A percentile compares a stretch with the other conserved stretches of the same genome.
phyloP scores from a whole-genome alignment of 2,113 vertebrate genomes.

The Mellivora capensis region DNA sequence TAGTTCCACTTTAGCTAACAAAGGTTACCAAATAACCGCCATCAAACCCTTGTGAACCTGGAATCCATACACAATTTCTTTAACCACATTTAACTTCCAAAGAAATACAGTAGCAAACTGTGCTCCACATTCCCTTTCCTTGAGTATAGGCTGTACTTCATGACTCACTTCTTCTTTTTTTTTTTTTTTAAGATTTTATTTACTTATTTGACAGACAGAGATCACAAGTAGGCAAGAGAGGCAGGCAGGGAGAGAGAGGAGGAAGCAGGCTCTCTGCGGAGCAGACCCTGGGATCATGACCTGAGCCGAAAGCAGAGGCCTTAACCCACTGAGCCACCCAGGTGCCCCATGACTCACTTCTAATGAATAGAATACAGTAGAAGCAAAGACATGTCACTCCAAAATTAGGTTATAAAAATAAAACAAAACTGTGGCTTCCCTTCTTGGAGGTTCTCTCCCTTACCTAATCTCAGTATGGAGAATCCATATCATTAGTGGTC shows the following conservation, averaged over 20 bases:
- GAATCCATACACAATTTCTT: neutral
- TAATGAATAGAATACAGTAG: neutral
- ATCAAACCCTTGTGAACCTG: neutral
- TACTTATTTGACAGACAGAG: too few species aligned
- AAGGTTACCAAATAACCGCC: neutral
- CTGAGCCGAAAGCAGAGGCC: too few species aligned
- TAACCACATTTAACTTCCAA: neutral
- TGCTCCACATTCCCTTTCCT: neutral
- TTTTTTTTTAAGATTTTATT: too few species aligned
- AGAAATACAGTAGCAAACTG: neutral
- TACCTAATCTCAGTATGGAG: neutral
- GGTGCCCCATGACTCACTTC: neutral
- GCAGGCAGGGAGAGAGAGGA: too few species aligned
- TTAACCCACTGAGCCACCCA: too few species aligned
- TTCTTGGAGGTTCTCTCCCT: neutral
- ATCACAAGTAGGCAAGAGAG: too few species aligned
- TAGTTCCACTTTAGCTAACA: neutral
- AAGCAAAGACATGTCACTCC: neutral
- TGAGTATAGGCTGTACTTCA: neutral
- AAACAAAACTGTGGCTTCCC: neutral
- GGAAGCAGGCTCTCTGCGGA: too few species aligned
- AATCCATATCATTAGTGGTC: neutral
- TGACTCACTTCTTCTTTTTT: neutral
- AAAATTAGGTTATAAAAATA: neutral
- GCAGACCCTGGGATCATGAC: too few species aligned